A percentile compares a stretch with the other conserved stretches of the same genome.
Evolutionary conservation across 1,140 invertebrate species (phyloP).

Genomic region (Diachasmimorpha longicaudata): DNA sequence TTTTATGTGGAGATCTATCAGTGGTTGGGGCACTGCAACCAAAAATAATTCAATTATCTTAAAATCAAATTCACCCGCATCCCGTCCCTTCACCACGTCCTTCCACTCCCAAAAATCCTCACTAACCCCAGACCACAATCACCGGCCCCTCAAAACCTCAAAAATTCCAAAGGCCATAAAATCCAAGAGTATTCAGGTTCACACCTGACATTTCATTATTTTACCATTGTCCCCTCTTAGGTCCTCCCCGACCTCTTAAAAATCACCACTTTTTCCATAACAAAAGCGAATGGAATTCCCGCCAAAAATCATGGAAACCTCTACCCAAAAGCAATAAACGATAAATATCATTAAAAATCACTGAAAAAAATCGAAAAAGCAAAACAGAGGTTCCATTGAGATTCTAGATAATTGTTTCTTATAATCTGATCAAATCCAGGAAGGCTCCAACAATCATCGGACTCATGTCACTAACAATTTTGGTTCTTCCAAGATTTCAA

Average conservation of each 20-base stretch:
- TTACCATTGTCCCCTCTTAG: slow-evolving; percentile 2
- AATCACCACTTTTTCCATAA: not conserved
- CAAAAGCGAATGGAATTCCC: too few relatives aligned
- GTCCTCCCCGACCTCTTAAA: not conserved
- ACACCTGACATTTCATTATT: not conserved
- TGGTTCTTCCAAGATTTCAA: too few relatives aligned
- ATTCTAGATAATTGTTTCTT: too few relatives aligned
- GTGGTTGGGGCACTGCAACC: slow-evolving; percentile 76
- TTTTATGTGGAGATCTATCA: slow-evolving; percentile 88
- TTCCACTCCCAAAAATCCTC: not conserved
- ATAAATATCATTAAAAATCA: too few relatives aligned
- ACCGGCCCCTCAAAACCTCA: not conserved
- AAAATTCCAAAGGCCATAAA: not conserved
- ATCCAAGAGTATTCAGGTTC: not conserved
- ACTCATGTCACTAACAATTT: too few relatives aligned
- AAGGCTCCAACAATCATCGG: too few relatives aligned
- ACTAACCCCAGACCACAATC: not conserved
- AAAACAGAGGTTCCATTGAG: too few relatives aligned
- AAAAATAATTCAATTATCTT: not conserved
- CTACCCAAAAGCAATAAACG: too few relatives aligned
- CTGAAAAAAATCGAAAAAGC: too few relatives aligned
- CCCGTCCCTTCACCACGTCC: not conserved
- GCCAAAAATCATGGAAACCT: too few relatives aligned
- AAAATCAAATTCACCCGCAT: not conserved
- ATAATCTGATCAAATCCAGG: too few relatives aligned